phyloP scores from a whole-genome alignment of 2,797 vertebrate genomes.

The Eleutherodactylus coqui region DNA sequence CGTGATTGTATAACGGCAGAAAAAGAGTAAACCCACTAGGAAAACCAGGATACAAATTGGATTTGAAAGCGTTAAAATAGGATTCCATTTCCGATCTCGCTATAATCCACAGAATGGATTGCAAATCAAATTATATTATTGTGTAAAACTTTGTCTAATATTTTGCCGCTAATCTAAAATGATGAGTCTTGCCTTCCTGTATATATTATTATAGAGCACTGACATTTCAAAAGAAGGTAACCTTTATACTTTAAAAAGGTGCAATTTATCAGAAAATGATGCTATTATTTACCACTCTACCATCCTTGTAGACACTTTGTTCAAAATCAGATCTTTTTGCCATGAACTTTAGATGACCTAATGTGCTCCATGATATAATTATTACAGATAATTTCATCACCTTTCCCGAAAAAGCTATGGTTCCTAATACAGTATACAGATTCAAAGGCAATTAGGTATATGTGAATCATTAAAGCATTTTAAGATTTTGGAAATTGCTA shows the following conservation, averaged over 20 bases:
- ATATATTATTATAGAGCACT: neutral
- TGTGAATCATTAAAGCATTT: slow-evolving; percentile 50
- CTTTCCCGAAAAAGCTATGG: slow-evolving; percentile 22
- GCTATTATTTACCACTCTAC: slow-evolving; percentile 23
- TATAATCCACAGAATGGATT: neutral
- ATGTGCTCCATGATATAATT: slow-evolving; percentile 39
- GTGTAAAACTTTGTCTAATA: neutral
- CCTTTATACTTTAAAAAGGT: slow-evolving; percentile 29
- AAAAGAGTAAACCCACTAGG: too few relatives aligned
- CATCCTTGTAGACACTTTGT: slow-evolving; percentile 25
- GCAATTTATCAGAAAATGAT: slow-evolving; percentile 16
- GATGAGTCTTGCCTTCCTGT: neutral
- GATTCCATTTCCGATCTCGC: neutral
- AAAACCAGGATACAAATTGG: too few relatives aligned
- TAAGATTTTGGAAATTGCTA: slow-evolving; percentile 25
- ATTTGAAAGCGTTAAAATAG: neutral
- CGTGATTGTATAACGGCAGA: too few relatives aligned
- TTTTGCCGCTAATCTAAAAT: neutral
- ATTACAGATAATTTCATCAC: slow-evolving; percentile 50
- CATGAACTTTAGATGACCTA: slow-evolving; percentile 37
- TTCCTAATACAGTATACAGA: slow-evolving; percentile 32
- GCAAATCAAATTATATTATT: neutral
- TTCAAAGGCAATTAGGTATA: slow-evolving; percentile 51
- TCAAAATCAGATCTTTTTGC: slow-evolving; percentile 37
- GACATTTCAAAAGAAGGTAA: slow-evolving; percentile 6